Conservation (phyloP, 2,113 vertebrate genomes). For the Colaptes auratus region DNA sequence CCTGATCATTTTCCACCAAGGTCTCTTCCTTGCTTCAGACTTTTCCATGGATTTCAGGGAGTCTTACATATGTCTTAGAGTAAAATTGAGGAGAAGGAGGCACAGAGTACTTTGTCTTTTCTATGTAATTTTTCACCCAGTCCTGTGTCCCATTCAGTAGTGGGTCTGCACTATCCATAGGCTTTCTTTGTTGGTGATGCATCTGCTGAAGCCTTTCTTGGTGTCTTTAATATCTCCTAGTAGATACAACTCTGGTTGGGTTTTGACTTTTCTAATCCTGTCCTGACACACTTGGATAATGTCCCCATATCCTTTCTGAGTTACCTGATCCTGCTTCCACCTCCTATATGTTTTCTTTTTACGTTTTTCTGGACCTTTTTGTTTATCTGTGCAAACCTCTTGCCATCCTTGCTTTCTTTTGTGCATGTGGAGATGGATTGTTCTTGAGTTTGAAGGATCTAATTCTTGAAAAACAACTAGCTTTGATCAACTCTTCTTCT, state of each 20-base stretch:
- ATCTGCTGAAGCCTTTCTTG: neutral
- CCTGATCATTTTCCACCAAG: neutral
- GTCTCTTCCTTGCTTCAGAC: neutral
- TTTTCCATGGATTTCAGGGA: neutral
- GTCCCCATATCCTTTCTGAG: neutral
- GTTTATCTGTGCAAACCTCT: neutral
- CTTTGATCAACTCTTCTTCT: neutral
- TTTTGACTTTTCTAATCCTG: neutral
- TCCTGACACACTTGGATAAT: neutral
- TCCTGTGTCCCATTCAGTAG: neutral
- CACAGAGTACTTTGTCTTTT: neutral
- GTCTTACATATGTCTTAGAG: neutral
- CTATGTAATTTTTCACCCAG: neutral
- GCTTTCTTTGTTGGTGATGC: neutral
- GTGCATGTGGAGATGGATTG: neutral
- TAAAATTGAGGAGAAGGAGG: neutral
- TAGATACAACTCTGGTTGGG: neutral
- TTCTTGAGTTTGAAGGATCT: neutral
- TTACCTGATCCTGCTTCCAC: neutral
- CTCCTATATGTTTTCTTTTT: neutral
- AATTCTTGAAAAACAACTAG: neutral
- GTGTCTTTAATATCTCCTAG: neutral
- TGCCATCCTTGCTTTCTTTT: neutral
- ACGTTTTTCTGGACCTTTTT: neutral
- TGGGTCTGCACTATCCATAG: neutral